Base-by-base conservation (phyloP, 2,888 invertebrate genomes). In the Pammene fasciana region DNA sequence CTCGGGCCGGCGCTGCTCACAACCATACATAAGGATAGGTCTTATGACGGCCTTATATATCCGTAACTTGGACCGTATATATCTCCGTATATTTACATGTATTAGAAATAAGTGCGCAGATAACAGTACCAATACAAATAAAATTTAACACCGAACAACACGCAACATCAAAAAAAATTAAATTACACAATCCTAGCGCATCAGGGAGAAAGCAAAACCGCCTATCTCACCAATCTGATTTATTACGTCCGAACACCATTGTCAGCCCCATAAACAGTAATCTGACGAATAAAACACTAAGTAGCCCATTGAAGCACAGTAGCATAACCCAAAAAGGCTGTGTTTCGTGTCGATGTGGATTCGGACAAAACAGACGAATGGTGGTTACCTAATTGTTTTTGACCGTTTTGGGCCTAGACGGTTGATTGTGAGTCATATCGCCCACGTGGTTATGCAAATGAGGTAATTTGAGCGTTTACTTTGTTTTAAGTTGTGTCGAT, bases 281-380 rank as follows among this genome's bases (percentile, higher is more conserved):
- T 65, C 64, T 64, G 48, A 64, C 62, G 56, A 56, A 68, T 73
- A 71, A 72, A 71, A 72, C 72, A 74, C 75, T 77, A 81, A 82
- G 76, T 80, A 78, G 83, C 75, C 75, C 83, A 76, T 77, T 74
- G 72, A 77, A 76, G 79, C 80, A 81, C 83, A 75, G 85, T 83
- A 82, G 84, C 82, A 48, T 46, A 73, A 66, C 77, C 81, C 76
- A 81, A 83, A 74, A 83, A 74, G 80, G 75, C 48, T 73, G 75
- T 65, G 73, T 76, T 74, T 77, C 78, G 78, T 82, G 82, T 81
- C 73, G 75, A 75, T 76, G 76, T 79, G 73, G 74, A 81, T 82
- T 82, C 80, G 83, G 83, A 78, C 79, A 81, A 82, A 82, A 82
- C 59, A 75, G 75, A 79, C 75, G 77, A 79, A 79, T 80, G 72